phyloP scores from a whole-genome alignment of 2,888 invertebrate species.

The Folsomia candida region DNA sequence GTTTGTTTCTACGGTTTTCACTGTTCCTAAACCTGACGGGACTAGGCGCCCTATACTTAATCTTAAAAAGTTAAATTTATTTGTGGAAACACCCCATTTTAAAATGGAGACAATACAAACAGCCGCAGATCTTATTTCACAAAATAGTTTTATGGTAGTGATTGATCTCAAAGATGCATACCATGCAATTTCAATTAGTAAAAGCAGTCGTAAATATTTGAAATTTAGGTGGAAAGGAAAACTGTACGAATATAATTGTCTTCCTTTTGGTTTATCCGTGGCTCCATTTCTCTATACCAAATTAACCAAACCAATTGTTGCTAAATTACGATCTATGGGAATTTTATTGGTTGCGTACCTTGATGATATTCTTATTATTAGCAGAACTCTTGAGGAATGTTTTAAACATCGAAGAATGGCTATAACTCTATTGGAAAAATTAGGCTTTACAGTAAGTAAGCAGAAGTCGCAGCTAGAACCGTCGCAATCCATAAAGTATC shows the following conservation, averaged over 20 bases:
- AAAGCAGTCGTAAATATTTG: conserved; percentile 10
- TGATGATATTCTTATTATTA: not conserved
- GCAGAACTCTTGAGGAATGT: not conserved
- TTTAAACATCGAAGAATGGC: not conserved
- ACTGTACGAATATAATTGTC: conserved; percentile 20
- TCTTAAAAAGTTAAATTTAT: conserved; percentile 26
- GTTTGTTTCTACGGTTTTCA: conserved; percentile 21
- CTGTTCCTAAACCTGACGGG: too few species aligned
- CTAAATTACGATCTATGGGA: not conserved
- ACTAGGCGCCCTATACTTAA: too few species aligned
- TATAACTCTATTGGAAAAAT: not conserved
- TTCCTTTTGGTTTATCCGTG: conserved; percentile 11
- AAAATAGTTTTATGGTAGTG: too few species aligned
- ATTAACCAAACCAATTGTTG: conserved; percentile 9
- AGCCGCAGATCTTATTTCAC: too few species aligned
- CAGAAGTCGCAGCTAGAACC: not conserved
- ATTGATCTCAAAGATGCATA: too few species aligned
- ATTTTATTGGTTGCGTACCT: not conserved
- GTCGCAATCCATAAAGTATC: not conserved
- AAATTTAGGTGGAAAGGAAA: not conserved
- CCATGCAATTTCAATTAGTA: too few species aligned
- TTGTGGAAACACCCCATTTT: conserved; percentile 24
- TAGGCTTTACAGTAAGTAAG: not conserved
- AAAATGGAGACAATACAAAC: conserved; percentile 26
- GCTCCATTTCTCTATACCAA: conserved; percentile 18